A percentile compares a stretch with the other conserved stretches of the same genome.
These are phyloP conservation scores for Drepana arcuata DNA, from an alignment of 1,140 invertebrate species.

Conservation along the genomic window DNA sequence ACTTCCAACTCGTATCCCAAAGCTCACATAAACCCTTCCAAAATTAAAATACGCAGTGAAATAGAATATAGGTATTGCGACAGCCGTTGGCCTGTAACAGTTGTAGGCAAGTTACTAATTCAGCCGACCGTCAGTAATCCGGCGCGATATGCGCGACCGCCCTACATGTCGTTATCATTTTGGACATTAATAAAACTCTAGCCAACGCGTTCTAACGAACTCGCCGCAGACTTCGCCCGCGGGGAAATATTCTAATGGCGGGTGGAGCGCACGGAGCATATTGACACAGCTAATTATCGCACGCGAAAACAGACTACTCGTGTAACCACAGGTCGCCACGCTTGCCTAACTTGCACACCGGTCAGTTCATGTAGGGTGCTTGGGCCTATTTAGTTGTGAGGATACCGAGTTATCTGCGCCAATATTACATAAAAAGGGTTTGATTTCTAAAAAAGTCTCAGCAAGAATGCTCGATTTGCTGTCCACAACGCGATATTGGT, in stretches of 20 bases:
- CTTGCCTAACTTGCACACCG: too few relatives aligned
- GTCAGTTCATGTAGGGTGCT: too few relatives aligned
- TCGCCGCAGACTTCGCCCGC: conserved; percentile 24
- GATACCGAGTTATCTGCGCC: too few relatives aligned
- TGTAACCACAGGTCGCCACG: too few relatives aligned
- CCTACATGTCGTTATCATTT: conserved; percentile 47
- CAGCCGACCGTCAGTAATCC: conserved; percentile 38
- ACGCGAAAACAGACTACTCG: conserved; percentile 5
- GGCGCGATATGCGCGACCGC: conserved; percentile 16
- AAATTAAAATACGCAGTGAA: conserved; percentile 39
- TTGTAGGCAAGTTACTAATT: conserved; percentile 40
- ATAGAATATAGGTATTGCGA: conserved; percentile 31
- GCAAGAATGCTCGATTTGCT: too few relatives aligned
- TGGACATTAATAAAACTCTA: conserved; percentile 51
- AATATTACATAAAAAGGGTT: too few relatives aligned
- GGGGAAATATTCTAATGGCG: conserved; percentile 38
- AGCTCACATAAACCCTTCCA: conserved; percentile 19
- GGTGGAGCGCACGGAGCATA: conserved; percentile 20
- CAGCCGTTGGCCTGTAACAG: conserved; percentile 5
- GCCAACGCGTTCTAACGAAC: conserved; percentile 28
- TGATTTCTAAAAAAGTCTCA: too few relatives aligned
- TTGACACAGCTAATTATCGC: conserved; percentile 31
- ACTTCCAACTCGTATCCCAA: conserved; percentile 5
- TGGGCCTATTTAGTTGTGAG: too few relatives aligned
- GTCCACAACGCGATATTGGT: too few relatives aligned